These are phyloP conservation scores for Limosa lapponica DNA, from an alignment of 2,797 vertebrate species.

Conservation along the genomic window DNA sequence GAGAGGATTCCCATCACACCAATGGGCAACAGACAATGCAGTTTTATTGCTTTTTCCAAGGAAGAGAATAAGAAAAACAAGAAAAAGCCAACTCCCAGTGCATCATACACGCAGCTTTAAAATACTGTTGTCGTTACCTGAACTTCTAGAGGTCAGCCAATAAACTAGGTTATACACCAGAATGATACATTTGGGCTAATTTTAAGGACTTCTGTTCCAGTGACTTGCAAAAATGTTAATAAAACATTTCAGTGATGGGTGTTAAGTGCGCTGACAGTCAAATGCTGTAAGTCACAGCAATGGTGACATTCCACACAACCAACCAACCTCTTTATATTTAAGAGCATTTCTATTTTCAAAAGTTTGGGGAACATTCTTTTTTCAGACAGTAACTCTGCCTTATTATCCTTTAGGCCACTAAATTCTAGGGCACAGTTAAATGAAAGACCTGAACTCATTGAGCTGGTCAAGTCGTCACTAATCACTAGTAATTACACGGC, in stretches of 20 bases:
- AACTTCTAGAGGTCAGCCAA: constrained; percentile 4
- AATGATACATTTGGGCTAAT: background rate
- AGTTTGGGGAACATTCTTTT: background rate
- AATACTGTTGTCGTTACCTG: background rate
- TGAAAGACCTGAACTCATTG: constrained; percentile 20
- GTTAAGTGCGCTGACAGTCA: background rate
- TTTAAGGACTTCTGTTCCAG: background rate
- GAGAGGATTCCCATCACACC: constrained; percentile 49
- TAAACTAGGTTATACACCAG: background rate
- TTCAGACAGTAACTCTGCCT: constrained; percentile 19
- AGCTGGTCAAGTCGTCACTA: constrained; percentile 23
- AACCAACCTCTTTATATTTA: background rate
- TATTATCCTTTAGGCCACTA: background rate
- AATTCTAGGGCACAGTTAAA: constrained; percentile 42
- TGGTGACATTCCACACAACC: background rate
- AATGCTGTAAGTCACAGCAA: background rate
- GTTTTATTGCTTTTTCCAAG: constrained; percentile 79
- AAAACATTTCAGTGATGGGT: constrained; percentile 19
- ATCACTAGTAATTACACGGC: constrained; percentile 59
- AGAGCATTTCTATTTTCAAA: background rate
- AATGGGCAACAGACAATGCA: constrained; percentile 74
- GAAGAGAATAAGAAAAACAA: constrained; percentile 39
- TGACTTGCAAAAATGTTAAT: background rate
- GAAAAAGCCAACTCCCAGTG: background rate
- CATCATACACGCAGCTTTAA: background rate